These are phyloP conservation scores for Poeciliopsis infans DNA, from an alignment of 2,797 vertebrate species.

Conservation along the genomic window DNA sequence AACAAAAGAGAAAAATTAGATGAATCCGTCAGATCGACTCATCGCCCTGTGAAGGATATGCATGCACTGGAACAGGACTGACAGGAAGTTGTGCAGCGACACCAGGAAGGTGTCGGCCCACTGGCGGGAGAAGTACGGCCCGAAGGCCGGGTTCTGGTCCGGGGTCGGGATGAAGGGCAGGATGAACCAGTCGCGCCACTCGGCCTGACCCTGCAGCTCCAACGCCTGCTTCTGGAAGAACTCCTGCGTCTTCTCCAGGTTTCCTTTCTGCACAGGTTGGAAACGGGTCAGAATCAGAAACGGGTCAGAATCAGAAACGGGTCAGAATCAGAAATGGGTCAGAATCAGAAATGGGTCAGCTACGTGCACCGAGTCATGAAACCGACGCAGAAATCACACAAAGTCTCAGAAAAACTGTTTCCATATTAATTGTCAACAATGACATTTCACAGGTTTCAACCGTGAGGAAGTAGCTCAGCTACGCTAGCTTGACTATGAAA, in stretches of 20 bases:
- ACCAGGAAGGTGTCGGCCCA: conserved; percentile 97
- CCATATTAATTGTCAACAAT: too few relatives aligned
- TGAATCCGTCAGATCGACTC: too few relatives aligned
- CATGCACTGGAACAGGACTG: conserved; percentile 97
- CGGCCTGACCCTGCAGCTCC: conserved; percentile 91
- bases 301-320: too few relatives aligned
- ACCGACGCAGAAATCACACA: too few relatives aligned
- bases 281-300: background rate
- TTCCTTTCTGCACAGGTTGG: conserved; percentile 78
- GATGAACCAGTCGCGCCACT: conserved; percentile 98
- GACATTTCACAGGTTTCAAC: too few relatives aligned
- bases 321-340: too few relatives aligned
- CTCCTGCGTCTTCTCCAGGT: conserved; percentile 91
- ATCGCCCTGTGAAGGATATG: conserved; percentile 88
- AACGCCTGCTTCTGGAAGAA: conserved; percentile 92
- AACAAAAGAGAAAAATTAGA: too few relatives aligned
- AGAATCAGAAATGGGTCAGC: too few relatives aligned
- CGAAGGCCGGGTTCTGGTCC: conserved; percentile 90
- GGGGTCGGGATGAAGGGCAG: conserved; percentile 90
- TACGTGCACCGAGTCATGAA: too few relatives aligned
- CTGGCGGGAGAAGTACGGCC: conserved; percentile 93
- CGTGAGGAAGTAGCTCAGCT: too few relatives aligned
- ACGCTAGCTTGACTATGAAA: too few relatives aligned
- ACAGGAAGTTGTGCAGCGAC: conserved; percentile 98
- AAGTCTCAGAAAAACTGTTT: too few relatives aligned